These are phyloP conservation scores for Muricea muricata DNA, from an alignment of 92 coral and sea anemone genomes.

Conservation along the genomic window DNA sequence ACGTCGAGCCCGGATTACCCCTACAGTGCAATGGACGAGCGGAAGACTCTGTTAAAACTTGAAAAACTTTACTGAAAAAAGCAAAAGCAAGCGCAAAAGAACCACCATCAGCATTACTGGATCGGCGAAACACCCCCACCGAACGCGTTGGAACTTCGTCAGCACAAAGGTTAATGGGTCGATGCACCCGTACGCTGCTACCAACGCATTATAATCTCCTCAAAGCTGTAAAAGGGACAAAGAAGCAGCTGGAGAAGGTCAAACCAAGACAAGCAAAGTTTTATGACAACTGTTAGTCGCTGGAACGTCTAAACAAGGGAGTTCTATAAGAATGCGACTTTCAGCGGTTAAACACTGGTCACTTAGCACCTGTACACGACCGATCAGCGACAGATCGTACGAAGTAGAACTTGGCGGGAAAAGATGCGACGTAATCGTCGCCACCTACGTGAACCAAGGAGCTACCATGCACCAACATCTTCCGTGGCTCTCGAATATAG, in stretches of 20 bases:
- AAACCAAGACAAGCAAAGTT: constrained; percentile 27
- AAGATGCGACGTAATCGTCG: constrained; percentile 43
- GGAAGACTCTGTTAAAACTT: constrained; percentile 35
- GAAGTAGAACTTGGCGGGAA: constrained; percentile 44
- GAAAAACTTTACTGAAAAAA: constrained; percentile 40
- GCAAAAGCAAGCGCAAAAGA: constrained; percentile 45
- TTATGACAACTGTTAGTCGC: constrained; percentile 28
- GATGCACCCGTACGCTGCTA: constrained; percentile 35
- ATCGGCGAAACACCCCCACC: constrained; percentile 51
- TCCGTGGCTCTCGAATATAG: too few species aligned
- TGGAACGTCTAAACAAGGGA: constrained; percentile 17
- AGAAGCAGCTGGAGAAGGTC: constrained; percentile 9
- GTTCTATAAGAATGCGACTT: constrained; percentile 48
- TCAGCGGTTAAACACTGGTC: constrained; percentile 40
- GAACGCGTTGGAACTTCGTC: constrained; percentile 41
- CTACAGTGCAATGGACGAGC: constrained; percentile 42
- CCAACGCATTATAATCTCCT: constrained; percentile 37
- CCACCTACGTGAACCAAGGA: constrained; percentile 45
- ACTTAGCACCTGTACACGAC: constrained; percentile 37
- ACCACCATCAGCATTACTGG: constrained; percentile 43
- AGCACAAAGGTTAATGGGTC: constrained; percentile 50
- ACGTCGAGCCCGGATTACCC: constrained; percentile 64
- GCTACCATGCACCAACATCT: constrained; percentile 12
- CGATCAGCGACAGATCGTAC: constrained; percentile 35
- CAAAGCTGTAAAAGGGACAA: background rate